These are phyloP conservation scores for Ctenomys sociabilis DNA, from an alignment of 2,113 vertebrate species.

Conservation along the genomic window DNA sequence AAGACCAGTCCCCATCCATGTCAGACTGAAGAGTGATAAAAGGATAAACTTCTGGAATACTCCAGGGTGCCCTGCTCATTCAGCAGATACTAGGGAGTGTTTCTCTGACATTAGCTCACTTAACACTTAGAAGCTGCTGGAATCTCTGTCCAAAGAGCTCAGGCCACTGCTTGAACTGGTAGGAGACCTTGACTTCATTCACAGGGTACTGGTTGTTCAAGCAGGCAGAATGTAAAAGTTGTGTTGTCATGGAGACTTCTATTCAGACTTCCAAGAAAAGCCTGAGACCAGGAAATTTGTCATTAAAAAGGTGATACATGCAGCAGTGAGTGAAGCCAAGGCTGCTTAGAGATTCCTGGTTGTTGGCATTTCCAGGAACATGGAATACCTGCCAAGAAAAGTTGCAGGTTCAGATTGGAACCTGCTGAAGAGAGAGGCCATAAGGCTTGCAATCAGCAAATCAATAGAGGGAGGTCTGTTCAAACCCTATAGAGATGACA, in stretches of 20 bases:
- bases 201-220: background rate
- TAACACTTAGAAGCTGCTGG: background rate
- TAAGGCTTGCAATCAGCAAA: background rate
- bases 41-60: background rate
- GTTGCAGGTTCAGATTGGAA: background rate
- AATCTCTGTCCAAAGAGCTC: background rate
- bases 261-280: background rate
- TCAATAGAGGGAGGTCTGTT: background rate
- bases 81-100: background rate
- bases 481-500: background rate
- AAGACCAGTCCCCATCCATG: background rate
- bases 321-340: background rate
- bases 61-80: background rate
- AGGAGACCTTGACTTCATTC: background rate
- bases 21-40: background rate
- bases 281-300: background rate
- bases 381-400: background rate
- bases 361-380: background rate
- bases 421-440: background rate
- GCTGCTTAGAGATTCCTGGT: background rate
- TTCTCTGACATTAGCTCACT: background rate
- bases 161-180: background rate
- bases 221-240: background rate
- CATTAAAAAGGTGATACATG: background rate
- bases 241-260: background rate